Evolutionary conservation across 2,888 invertebrate species (phyloP), one percentile per base, ranked within the genome.

Genomic region (Arrhopalites spinosus): DNA sequence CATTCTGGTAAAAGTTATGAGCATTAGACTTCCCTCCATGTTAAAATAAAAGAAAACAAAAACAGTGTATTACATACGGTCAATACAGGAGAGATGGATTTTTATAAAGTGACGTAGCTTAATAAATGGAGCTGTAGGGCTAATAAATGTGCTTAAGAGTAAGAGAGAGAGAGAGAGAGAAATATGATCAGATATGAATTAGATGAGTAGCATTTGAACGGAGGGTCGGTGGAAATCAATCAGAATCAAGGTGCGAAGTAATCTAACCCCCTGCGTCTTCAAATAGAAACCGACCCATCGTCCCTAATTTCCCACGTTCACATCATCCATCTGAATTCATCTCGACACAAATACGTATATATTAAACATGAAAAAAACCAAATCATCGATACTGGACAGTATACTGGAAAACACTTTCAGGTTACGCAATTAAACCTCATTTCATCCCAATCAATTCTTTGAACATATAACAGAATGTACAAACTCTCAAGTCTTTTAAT

Each of bases 181-280:
- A 13, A 68, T 27, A 67, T 67, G 67, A 67, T 67, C 43, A 45
- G 67, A 67, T 67, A 67, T 67, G 50, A 50, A 68, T 68, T 59
- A 73, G 76, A 76, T 76, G 76, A 72, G 73, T 61, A 69, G 73
- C 68, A 73, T 61, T 73, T 73, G 73, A 71, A 70, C 59, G 56
- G 72, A 72, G 72, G 71, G 75, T 74, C 77, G 77, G 77, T 69
- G 66, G 47, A 75, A 79, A 79, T 78, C 78, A 79, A 79, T 78
- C 75, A 79, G 78, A 77, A 36, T 76, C 75, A 79, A 78, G 79
- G 79, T 79, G 78, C 76, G 79, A 79, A 79, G 73, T 79, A 78
- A 78, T 78, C 78, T 77, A 74, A 77, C 79, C 79, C 76, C 78
- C 78, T 72, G 71, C 67, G 79, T 53, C 70, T 68, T 59, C 70